Evolutionary conservation across 53 echinoderm and acorn worm species (phyloP), one percentile per base, ranked within the genome.

Genomic region (Holothuria scabra): DNA sequence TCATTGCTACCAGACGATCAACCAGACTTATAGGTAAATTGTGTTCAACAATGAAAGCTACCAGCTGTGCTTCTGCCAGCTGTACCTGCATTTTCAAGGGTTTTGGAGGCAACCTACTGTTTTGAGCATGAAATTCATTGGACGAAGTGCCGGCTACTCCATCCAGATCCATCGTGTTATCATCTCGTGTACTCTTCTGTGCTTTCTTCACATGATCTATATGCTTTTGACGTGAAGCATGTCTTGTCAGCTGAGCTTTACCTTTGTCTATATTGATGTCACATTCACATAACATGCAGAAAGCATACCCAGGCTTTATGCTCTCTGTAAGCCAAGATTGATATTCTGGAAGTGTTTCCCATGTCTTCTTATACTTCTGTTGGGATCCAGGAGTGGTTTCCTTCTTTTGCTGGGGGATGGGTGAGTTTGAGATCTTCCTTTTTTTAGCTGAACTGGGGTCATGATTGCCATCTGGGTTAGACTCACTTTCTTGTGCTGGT

Each of bases 21-120:
- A 78, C 63, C 10, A 86, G 64, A 34, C 49, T 76, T 12, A 86
- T 19, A 0, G 66, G 52, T 44, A 86, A 79, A 65, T 86, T 86
- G 74, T 86, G 41, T 65, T 86, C 86, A n/a, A 60, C 78, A 33
- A 86, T 78, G 28, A 78, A 86, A 86, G 76, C 78, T 30, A 63
- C 63, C 20, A 86, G 76, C 79, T 86, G 76, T 4, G 78, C 78
- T 78, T 86, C 86, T 49, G 78, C 78, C 25, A 57, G 57, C 31
- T 57, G 56, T 9, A 56, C 56, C 55, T 78, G 78, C 46, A 72
- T 23, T 41, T 44, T 32, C 24, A 72, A 49, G 12, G 72, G 72
- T 13, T 72, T 72, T 26, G 41, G 41, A 0, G 41, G 41, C 7
- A 21, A 24, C 10, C 14, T 52, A 52, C 18, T 18, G 3, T 14